Evolutionary conservation across 2,797 vertebrate genomes (phyloP).

Genomic region (Gobio occitaniae): DNA sequence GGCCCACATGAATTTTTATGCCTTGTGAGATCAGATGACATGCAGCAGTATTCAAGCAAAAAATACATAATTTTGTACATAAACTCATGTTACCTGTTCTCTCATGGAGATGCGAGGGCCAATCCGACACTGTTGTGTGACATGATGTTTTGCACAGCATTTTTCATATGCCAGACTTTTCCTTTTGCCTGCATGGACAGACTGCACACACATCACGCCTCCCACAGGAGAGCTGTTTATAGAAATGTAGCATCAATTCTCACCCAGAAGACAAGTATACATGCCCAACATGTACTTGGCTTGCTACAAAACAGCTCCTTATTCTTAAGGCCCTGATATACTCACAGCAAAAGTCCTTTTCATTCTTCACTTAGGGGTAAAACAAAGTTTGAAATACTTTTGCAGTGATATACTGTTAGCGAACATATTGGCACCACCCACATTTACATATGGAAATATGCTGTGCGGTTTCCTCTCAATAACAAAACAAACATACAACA

Average conservation of each 20-base stretch:
- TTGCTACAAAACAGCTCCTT: neutral
- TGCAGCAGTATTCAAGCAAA: neutral
- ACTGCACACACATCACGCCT: conserved; percentile 37
- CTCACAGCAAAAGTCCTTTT: neutral
- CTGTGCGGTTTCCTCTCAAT: neutral
- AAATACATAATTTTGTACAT: neutral
- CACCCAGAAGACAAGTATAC: conserved; percentile 32
- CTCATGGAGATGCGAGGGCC: conserved; percentile 4
- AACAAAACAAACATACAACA: neutral
- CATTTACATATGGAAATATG: neutral
- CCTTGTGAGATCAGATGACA: conserved; percentile 15
- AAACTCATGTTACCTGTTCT: conserved; percentile 4
- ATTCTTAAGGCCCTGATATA: neutral
- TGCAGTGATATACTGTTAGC: neutral
- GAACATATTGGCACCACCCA: neutral
- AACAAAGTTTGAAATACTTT: neutral
- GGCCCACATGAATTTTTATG: neutral
- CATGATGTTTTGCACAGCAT: conserved; percentile 2
- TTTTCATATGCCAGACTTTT: conserved; percentile 31
- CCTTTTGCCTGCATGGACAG: conserved; percentile 29
- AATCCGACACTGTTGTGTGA: neutral
- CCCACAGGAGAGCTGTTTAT: conserved; percentile 48
- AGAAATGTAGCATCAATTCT: conserved; percentile 28
- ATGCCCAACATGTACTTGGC: conserved; percentile 1
- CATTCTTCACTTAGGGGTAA: neutral